phyloP scores from a whole-genome alignment of 1,140 invertebrate genomes.

The Pinna nobilis region DNA sequence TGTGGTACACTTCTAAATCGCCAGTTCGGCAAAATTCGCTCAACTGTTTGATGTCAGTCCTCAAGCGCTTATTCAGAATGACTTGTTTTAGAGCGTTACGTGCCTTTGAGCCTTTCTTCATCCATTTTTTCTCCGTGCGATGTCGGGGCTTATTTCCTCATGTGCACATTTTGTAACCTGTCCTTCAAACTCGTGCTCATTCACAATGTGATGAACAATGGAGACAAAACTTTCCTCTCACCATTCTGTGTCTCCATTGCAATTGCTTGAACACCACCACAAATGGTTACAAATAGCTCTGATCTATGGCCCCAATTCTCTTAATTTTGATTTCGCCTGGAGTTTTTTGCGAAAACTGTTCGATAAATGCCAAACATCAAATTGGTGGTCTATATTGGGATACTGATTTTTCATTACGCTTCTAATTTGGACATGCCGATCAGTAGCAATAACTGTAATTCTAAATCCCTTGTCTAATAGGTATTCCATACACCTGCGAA shows the following conservation, averaged over 20 bases:
- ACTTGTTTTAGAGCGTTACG: conserved; percentile 1
- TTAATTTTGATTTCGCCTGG: not conserved
- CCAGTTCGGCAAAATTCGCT: conserved; percentile 24
- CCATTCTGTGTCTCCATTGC: conserved; percentile 2
- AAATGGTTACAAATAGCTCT: not conserved
- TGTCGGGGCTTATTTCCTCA: not conserved
- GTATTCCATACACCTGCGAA: not conserved
- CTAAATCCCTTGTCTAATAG: not conserved
- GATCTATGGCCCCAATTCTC: not conserved
- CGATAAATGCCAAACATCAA: conserved; percentile 24
- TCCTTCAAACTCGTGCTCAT: not conserved
- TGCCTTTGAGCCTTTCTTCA: not conserved
- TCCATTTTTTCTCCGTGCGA: not conserved
- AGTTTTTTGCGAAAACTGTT: conserved; percentile 4
- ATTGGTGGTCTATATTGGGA: not conserved
- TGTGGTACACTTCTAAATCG: not conserved
- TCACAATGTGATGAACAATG: conserved; percentile 1
- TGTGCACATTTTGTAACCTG: not conserved
- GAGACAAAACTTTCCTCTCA: not conserved
- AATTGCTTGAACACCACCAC: not conserved
- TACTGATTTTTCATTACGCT: not conserved
- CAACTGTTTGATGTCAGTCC: not conserved
- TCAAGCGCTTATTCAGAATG: not conserved
- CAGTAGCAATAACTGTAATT: not conserved
- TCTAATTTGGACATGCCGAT: not conserved